Evolutionary conservation across 2,888 invertebrate species (phyloP).

Genomic region (Pseudanteris insignis): DNA sequence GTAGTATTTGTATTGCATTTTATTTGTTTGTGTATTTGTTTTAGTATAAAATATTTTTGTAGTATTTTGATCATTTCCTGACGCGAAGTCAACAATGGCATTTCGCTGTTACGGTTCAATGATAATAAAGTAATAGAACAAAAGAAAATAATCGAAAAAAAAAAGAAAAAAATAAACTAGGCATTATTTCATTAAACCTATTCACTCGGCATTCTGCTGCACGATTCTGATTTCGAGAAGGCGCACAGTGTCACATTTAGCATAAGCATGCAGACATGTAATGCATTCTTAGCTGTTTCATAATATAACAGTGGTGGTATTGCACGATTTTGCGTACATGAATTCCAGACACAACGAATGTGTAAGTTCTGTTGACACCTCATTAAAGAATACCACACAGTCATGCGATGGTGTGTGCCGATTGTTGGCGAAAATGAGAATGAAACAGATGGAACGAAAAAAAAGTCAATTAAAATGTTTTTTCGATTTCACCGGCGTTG

Average conservation of each 20-base stretch:
- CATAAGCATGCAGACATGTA: slow-evolving; percentile 40
- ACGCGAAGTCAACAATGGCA: too few species aligned
- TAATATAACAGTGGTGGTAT: slow-evolving; percentile 33
- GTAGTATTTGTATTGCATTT: too few species aligned
- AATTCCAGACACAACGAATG: slow-evolving; percentile 11
- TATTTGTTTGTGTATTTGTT: too few species aligned
- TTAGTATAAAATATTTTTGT: too few species aligned
- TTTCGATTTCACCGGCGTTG: neutral
- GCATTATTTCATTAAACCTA: slow-evolving; percentile 6
- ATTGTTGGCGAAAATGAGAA: neutral
- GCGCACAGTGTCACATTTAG: slow-evolving; percentile 39
- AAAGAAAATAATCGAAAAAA: too few species aligned
- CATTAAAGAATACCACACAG: slow-evolving; percentile 7
- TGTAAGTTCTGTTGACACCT: slow-evolving; percentile 14
- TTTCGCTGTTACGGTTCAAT: too few species aligned
- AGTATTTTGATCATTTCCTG: too few species aligned
- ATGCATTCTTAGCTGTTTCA: slow-evolving; percentile 44
- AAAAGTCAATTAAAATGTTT: neutral
- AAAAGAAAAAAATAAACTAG: too few species aligned
- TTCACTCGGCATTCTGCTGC: slow-evolving; percentile 21
- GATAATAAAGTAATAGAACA: too few species aligned
- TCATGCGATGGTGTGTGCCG: slow-evolving; percentile 5
- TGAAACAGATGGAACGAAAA: neutral
- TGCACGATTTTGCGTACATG: slow-evolving; percentile 25
- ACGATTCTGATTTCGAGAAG: slow-evolving; percentile 36